Base-by-base conservation (phyloP, 2,797 vertebrate genomes). In the Diplodus sargus region DNA sequence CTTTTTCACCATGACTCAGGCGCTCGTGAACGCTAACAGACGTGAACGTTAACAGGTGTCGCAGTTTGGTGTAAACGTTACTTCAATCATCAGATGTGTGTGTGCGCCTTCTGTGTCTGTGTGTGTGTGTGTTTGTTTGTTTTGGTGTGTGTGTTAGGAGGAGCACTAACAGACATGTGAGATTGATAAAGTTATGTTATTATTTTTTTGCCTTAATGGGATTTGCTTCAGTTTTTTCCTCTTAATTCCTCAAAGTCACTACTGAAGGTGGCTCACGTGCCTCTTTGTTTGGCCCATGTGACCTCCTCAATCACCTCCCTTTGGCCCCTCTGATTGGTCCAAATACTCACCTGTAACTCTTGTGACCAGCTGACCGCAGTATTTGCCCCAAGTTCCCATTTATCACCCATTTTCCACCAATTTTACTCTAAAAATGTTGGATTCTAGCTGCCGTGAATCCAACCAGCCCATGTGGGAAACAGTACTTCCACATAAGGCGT, bases 31-130 rank as follows among this genome's bases (percentile, higher is more conserved):
- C 81, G 89, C 66, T 65, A 77, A 84, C 76, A 65, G 76, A 86
- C 60, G 15, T 83, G 83, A 87, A 75, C 54, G 83, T 76, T 88
- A 90, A 76, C 88, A 88, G 87, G 90, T 90, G 83, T 75, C 20
- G 52, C 52, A 59, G 70, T 87, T 87, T 77, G 61, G 65, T 23
- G 53, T 66, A 70, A 81, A 87, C 66, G 67, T 76, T 76, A 30
- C 81, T 83, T 75, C 79, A 85, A 59, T 90, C 72, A 79, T 34
- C 30, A 34, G 7, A 34, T 34, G 30, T 28, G 4, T 5, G 22
- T 73, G 65, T 56, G 52, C 16, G 28, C 53, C 56, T 70, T 16
- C 42, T 78, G 83, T 67, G 30, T 74, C 1, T 51, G 28, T 25
- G 0, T 63, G 74, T 67, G 62, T 64, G 74, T 63, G 74, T 67